These are phyloP conservation scores for Synergus itoensis DNA, from an alignment of 2,888 invertebrate genomes.

Conservation along the genomic window DNA sequence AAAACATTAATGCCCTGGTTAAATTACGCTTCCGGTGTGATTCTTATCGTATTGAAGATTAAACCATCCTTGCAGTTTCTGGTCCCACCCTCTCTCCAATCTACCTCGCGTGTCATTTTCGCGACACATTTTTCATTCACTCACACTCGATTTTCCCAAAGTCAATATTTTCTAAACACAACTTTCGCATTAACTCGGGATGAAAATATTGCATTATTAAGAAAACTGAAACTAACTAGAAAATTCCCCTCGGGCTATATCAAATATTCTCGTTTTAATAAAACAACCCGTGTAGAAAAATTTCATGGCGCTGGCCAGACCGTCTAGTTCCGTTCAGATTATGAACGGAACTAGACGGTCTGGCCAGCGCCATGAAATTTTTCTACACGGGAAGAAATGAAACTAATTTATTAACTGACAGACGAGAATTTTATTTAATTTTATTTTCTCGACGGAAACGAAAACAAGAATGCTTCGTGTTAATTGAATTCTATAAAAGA, in stretches of 20 bases:
- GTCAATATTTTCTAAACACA: not conserved
- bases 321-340: too few relatives aligned
- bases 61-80: not conserved
- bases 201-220: not conserved
- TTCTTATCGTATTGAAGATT: conserved; percentile 12
- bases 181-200: not conserved
- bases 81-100: conserved; percentile 18
- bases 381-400: too few relatives aligned
- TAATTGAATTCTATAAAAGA: not conserved
- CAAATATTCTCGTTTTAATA: not conserved
- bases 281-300: too few relatives aligned
- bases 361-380: too few relatives aligned
- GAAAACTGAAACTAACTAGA: not conserved
- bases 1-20: conserved; percentile 35
- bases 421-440: not conserved
- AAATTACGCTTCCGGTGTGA: conserved; percentile 31
- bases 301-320: too few relatives aligned
- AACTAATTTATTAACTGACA: not conserved
- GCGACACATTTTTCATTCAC: conserved; percentile 13
- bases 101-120: conserved; percentile 25
- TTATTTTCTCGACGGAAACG: not conserved
- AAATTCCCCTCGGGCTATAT: not conserved
- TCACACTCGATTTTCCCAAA: not conserved
- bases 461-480: not conserved
- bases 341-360: too few relatives aligned